Evolutionary conservation across 2,888 invertebrate species (phyloP), one percentile per base, ranked within the genome.

Genomic region (Cinara cedri): DNA sequence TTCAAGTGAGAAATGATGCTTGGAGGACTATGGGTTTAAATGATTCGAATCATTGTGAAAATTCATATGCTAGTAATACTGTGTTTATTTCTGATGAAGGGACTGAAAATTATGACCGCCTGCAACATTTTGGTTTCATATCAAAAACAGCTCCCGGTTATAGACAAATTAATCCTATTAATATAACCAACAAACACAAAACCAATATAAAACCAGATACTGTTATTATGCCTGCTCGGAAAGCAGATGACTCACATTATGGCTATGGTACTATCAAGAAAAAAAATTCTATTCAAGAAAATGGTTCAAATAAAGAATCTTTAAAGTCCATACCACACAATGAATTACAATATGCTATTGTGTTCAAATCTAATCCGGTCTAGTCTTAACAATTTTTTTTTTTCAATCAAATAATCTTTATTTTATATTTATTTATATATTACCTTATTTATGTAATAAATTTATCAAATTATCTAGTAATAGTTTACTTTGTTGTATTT

Each of bases 331-430:
- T 89, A 83, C 91, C 57, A 6, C 66, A 90, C 83, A 93, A 93
- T 85, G 91, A 93, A 78, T 90, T 90, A 82, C 92, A 92, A 84
- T 94, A 94, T 87, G 93, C 94, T 82, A 89, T 93, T 84, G 91
- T 94, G 81, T 93, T 93, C 85, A 94, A 94, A 86, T 91, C 93
- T 84, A 94, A 94, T 89, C 89, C 91, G 87, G 93, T 94, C 86
- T 93, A 89, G 87, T 72, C 70, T 68, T 51, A 51, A 34, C 3
- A 3, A 42, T 57, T 70, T 26, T 34, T 26, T 60, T 62, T 55
- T 16, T 19, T 34, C 26, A 0, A 54, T 55, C 11, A n/a, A 19
- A 62, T 9, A 19, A 55, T 19, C 11, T 72, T 19, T 55, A 63
- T 74, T 42, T 14, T 60, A 49, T 57, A 60, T 72, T 49, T 55